Base-by-base conservation (phyloP, 1,140 invertebrate species). In the Tetramorium simillimum region DNA sequence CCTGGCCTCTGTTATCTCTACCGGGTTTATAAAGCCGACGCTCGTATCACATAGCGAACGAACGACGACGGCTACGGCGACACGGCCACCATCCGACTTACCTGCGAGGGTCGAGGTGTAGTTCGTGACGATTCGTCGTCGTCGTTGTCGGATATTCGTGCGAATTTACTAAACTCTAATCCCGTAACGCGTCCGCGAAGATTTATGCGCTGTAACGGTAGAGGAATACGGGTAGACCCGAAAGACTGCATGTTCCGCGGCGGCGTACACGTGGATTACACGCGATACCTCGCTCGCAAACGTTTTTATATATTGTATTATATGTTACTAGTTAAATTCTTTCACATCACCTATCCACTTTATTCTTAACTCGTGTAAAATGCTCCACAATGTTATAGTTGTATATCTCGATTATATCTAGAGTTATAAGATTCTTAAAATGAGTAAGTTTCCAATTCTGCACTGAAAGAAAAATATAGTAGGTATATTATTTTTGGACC, bases 1-100 rank as follows among this genome's bases (percentile, higher is more conserved):
- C 87, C 87, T 75, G 72, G 87, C 76, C 86, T 70, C 87, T 89
- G 76, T 89, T 89, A 86, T 89, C 86, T 89, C 7, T 43, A 40
- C 53, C 69, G 56, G 58, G 37, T 56, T 81, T 28, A 51, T 49
- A 85, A 86, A 73, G 49, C 37, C 28, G 75, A 58, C 40, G 43
- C 62, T 63, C 60, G 63, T 60, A 72, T 80, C 76, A 46, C 46
- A 28, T 65, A 33, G 60, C 53, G 69, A 16, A 67, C 51, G 78
- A 65, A 40, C 80, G 43, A 33, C 49, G 53, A 60, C 28, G 28
- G 24, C 58, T 46, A 85, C 24, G 24, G 67, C 14, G 67, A 72
- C 69, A 72, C 21, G 37, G 37, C 76, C 65, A 70, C 46, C 49
- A 49, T 40, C 76, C 51, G 51, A 65, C 43, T 86, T 62, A 40